Conservation (phyloP, 2,113 vertebrate genomes). For the Terrapene triunguis region DNA sequence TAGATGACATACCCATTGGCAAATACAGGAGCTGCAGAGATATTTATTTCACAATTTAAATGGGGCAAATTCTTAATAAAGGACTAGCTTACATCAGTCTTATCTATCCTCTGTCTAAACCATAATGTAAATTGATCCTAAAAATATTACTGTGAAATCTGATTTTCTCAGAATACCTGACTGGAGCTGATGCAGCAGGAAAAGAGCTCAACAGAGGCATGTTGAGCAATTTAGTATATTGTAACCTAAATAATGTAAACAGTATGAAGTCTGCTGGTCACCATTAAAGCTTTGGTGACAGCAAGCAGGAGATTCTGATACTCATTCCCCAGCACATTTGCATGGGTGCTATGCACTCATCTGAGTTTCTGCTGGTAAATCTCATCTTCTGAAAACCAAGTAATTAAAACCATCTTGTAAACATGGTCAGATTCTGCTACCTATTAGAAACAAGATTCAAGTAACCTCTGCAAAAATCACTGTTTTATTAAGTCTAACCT, state of each 20-base stretch:
- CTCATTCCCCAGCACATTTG: not conserved
- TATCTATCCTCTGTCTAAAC: not conserved
- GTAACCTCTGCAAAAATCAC: constrained; percentile 71
- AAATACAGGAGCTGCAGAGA: constrained; percentile 17
- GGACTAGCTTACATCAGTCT: not conserved
- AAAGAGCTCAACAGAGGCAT: not conserved
- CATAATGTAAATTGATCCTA: not conserved
- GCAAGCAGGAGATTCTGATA: constrained; percentile 2
- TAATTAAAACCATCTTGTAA: constrained; percentile 63
- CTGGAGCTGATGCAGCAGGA: constrained; percentile 44
- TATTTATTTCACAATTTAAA: constrained; percentile 15
- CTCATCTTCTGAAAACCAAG: not conserved
- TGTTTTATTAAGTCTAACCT: constrained; percentile 35
- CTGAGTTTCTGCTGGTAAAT: constrained; percentile 16
- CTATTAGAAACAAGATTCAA: constrained; percentile 76
- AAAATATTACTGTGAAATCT: constrained; percentile 34
- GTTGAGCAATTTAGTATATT: not conserved
- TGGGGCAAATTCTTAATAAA: not conserved
- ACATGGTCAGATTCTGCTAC: constrained; percentile 66
- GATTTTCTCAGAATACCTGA: constrained; percentile 38
- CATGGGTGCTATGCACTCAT: not conserved
- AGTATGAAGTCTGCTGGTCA: not conserved
- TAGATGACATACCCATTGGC: constrained; percentile 8
- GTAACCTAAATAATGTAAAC: constrained; percentile 16
- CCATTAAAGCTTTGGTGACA: constrained; percentile 14